Evolutionary conservation across 1,140 invertebrate genomes (phyloP).

Genomic region (Telenomus remus): DNA sequence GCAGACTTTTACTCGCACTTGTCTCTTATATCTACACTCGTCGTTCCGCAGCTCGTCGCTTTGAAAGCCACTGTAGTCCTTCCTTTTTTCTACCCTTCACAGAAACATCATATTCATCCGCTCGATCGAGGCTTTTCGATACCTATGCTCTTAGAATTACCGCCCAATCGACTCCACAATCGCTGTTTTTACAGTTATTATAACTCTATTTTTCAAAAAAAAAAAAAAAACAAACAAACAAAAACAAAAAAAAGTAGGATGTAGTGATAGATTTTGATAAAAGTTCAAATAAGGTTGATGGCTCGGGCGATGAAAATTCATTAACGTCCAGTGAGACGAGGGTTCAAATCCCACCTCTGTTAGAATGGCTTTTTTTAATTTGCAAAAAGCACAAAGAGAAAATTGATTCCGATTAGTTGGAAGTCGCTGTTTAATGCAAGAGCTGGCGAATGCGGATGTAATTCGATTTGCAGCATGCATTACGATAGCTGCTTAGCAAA

Average conservation of each 20-base stretch:
- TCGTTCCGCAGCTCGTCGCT: background rate
- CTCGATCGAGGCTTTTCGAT: no score
- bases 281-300: no score
- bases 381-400: constrained; percentile 5
- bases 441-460: constrained; percentile 17
- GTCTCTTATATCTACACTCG: background rate
- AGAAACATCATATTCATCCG: no score
- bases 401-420: constrained; percentile 10
- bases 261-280: no score
- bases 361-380: no score
- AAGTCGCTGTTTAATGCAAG: constrained; percentile 22
- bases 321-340: no score
- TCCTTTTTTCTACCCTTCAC: background rate
- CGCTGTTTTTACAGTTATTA: no score
- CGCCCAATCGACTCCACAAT: no score
- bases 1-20: constrained; percentile 16
- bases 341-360: background rate
- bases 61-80: background rate
- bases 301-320: constrained; percentile 7
- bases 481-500: constrained; percentile 25
- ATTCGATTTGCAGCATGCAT: constrained; percentile 30
- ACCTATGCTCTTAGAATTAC: no score
- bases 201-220: no score
- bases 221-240: no score
- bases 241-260: no score